Percentiles rank a stretch among this genome's conserved stretches.
Evolutionary conservation across 2,797 vertebrate genomes (phyloP).

Genomic region (Pseudochaenichthys georgianus): DNA sequence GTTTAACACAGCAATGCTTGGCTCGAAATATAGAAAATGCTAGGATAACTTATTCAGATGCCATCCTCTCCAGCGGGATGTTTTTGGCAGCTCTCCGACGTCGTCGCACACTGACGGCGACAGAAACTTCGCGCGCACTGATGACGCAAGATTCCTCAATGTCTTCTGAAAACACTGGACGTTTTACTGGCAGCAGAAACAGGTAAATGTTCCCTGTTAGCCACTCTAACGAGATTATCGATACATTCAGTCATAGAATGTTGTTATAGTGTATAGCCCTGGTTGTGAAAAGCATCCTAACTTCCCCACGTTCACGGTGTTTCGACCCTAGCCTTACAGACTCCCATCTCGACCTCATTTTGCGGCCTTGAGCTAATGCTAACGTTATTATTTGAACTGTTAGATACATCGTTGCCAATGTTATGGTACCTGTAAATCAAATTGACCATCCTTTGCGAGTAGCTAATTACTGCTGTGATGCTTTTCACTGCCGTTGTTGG

Average conservation of each 20-base stretch:
- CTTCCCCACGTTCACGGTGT: not conserved
- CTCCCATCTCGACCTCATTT: constrained; percentile 42
- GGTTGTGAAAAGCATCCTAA: not conserved
- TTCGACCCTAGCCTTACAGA: constrained; percentile 13
- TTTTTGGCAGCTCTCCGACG: constrained; percentile 49
- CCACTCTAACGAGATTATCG: accelerated
- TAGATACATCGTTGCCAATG: not conserved
- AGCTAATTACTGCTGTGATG: not conserved
- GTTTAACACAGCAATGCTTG: not conserved
- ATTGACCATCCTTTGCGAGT: accelerated
- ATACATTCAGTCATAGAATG: too few relatives aligned
- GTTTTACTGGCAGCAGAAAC: constrained; percentile 27
- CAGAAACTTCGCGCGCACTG: constrained; percentile 20
- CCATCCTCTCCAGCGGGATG: constrained; percentile 46
- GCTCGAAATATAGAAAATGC: not conserved
- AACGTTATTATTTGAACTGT: not conserved
- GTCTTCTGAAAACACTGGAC: constrained; percentile 49
- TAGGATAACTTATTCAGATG: constrained; percentile 11
- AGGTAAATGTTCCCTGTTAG: constrained; percentile 58
- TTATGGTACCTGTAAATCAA: not conserved
- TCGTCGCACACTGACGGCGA: constrained; percentile 53
- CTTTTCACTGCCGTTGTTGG: not conserved
- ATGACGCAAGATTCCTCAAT: constrained; percentile 47
- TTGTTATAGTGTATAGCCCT: accelerated
- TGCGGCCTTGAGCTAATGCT: constrained; percentile 74